These are phyloP conservation scores for Porites cylindrica DNA, from an alignment of 92 coral and sea anemone genomes.

Conservation along the genomic window DNA sequence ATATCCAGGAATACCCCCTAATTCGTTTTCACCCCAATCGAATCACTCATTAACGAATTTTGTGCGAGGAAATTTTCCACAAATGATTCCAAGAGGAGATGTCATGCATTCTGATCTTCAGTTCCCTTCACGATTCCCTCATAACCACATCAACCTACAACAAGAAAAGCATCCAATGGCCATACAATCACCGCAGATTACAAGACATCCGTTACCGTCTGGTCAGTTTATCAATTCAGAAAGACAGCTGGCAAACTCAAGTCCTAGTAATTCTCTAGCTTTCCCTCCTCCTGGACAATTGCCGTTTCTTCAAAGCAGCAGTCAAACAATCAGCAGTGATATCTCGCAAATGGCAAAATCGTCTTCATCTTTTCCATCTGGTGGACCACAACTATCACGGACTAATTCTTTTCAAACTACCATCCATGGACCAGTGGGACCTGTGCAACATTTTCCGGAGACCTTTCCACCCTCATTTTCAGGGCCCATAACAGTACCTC, in stretches of 20 bases:
- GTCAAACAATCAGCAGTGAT: background rate
- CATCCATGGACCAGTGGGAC: background rate
- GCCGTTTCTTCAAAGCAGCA: conserved; percentile 3
- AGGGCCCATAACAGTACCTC: conserved; percentile 16
- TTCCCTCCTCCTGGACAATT: conserved; percentile 8
- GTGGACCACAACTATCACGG: background rate
- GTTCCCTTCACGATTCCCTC: conserved; percentile 17
- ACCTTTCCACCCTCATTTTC: conserved; percentile 16
- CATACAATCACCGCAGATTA: background rate
- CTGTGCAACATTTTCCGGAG: background rate
- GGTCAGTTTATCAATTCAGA: background rate
- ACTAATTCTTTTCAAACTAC: conserved; percentile 18
- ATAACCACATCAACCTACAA: conserved; percentile 13
- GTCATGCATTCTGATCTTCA: background rate
- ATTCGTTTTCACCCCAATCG: conserved; percentile 18
- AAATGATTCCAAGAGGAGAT: background rate
- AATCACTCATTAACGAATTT: background rate
- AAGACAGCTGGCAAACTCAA: conserved; percentile 6
- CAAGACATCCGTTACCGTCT: conserved; percentile 7
- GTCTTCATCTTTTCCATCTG: conserved; percentile 7
- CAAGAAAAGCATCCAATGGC: conserved; percentile 5
- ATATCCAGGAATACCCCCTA: conserved; percentile 13
- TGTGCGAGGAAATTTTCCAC: conserved; percentile 20
- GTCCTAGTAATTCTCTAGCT: background rate
- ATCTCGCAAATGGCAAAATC: background rate